Percentiles rank a stretch among this genome's conserved stretches.
These are phyloP conservation scores for Protophormia terraenovae DNA, from an alignment of 2,888 invertebrate genomes.

Conservation along the genomic window DNA sequence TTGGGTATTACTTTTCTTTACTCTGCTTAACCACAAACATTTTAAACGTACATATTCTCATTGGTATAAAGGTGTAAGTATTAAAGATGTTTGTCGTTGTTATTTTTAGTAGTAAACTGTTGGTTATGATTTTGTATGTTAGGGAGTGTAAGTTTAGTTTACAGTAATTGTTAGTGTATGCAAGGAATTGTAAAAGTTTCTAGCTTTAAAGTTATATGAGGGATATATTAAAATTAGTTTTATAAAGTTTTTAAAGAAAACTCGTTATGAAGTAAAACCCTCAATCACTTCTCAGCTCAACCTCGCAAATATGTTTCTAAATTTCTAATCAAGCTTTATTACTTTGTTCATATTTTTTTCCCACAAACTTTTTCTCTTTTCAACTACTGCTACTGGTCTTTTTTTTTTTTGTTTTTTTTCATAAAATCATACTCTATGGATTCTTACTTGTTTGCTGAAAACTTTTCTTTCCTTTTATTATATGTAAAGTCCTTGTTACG, in stretches of 20 bases:
- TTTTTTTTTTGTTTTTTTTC: too few relatives aligned
- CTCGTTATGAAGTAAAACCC: too few relatives aligned
- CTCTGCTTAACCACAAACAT: constrained; percentile 34
- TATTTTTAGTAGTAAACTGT: constrained; percentile 30
- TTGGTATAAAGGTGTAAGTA: constrained; percentile 31
- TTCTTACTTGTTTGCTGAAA: constrained; percentile 6
- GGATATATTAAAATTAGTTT: neutral
- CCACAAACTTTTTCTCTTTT: neutral
- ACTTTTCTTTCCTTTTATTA: neutral
- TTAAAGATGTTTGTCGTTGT: constrained; percentile 36
- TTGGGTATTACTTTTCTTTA: neutral
- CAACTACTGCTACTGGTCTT: neutral
- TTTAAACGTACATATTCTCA: constrained; percentile 1
- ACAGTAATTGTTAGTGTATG: neutral
- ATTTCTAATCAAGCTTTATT: constrained; percentile 43
- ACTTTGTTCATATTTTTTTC: neutral
- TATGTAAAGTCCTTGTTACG: neutral
- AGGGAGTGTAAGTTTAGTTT: neutral
- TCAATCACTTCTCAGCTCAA: neutral
- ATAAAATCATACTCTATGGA: neutral
- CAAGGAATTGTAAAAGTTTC: neutral
- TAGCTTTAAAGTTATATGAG: neutral
- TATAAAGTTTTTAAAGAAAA: neutral
- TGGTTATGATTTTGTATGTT: constrained; percentile 42
- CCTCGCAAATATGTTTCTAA: neutral